These are phyloP conservation scores for Seira ritae DNA, from an alignment of 2,888 invertebrate species.

Conservation along the genomic window DNA sequence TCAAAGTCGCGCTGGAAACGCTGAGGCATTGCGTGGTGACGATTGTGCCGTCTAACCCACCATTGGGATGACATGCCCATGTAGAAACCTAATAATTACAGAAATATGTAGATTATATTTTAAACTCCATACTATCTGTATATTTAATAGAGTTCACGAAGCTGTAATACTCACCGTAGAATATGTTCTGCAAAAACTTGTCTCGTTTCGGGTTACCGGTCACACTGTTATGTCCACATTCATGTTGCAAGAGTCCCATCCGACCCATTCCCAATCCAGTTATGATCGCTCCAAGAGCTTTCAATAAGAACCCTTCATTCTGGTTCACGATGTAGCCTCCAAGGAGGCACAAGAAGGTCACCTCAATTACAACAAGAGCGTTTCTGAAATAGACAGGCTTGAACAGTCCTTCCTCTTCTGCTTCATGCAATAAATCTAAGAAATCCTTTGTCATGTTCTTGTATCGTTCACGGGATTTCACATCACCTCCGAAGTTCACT, in stretches of 20 bases:
- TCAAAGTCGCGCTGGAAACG: constrained; percentile 59
- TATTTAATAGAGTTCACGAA: not conserved
- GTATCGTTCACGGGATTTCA: constrained; percentile 39
- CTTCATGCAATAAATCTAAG: constrained; percentile 39
- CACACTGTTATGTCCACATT: constrained; percentile 57
- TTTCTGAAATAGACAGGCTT: constrained; percentile 54
- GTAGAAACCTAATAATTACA: constrained; percentile 35
- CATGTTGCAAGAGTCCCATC: constrained; percentile 50
- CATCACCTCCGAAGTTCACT: constrained; percentile 53
- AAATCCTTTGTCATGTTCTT: constrained; percentile 52
- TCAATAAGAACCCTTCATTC: constrained; percentile 30
- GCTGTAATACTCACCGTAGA: constrained; percentile 40
- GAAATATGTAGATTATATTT: too few species aligned
- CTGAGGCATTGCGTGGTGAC: constrained; percentile 62
- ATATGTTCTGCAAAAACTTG: constrained; percentile 52
- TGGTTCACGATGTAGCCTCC: constrained; percentile 47
- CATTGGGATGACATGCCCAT: constrained; percentile 57
- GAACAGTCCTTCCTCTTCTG: constrained; percentile 48
- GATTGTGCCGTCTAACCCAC: constrained; percentile 56
- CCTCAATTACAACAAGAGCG: constrained; percentile 47
- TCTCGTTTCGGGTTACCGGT: constrained; percentile 48
- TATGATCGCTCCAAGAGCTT: constrained; percentile 47
- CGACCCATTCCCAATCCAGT: constrained; percentile 53
- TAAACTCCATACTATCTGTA: too few species aligned
- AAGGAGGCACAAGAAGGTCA: constrained; percentile 46